These are phyloP conservation scores for Melangyna quadrimaculata DNA, from an alignment of 2,888 invertebrate species.

Conservation along the genomic window DNA sequence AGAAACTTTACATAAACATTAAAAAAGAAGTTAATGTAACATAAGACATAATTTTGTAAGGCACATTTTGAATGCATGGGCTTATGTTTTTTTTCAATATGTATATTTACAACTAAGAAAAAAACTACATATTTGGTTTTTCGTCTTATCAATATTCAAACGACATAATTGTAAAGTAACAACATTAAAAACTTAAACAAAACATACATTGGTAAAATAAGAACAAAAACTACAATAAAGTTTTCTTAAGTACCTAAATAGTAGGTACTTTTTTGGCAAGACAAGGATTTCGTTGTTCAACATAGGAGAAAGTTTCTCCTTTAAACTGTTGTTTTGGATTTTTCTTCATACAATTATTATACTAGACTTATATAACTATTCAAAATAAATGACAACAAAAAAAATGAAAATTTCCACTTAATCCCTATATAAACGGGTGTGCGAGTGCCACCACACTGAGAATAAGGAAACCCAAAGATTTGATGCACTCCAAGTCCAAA, in stretches of 20 bases:
- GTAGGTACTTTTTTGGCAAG: slow-evolving; percentile 64
- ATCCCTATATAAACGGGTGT: slow-evolving; percentile 48
- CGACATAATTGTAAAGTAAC: slow-evolving; percentile 26
- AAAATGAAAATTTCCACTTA: slow-evolving; percentile 28
- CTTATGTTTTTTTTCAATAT: not conserved
- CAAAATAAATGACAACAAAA: not conserved
- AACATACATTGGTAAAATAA: not conserved
- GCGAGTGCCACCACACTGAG: slow-evolving; percentile 9
- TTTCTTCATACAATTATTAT: not conserved
- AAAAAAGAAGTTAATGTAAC: not conserved
- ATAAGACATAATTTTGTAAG: slow-evolving; percentile 22
- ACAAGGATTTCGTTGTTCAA: slow-evolving; percentile 69
- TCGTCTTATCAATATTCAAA: slow-evolving; percentile 32
- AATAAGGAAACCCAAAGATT: slow-evolving; percentile 36
- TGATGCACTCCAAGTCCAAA: slow-evolving; percentile 30
- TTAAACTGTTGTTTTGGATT: slow-evolving; percentile 28
- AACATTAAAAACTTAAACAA: slow-evolving; percentile 31
- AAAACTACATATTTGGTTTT: not conserved
- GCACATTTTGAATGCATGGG: slow-evolving; percentile 65
- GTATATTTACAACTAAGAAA: slow-evolving; percentile 51
- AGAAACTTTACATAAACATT: not conserved
- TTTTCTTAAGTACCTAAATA: slow-evolving; percentile 51
- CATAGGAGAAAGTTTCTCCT: slow-evolving; percentile 39
- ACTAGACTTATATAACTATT: slow-evolving; percentile 4
- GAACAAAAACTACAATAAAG: not conserved